Percentiles rank a stretch among this genome's conserved stretches.
Evolutionary conservation across 2,797 vertebrate genomes (phyloP).

Genomic region (Etheostoma perlongum): DNA sequence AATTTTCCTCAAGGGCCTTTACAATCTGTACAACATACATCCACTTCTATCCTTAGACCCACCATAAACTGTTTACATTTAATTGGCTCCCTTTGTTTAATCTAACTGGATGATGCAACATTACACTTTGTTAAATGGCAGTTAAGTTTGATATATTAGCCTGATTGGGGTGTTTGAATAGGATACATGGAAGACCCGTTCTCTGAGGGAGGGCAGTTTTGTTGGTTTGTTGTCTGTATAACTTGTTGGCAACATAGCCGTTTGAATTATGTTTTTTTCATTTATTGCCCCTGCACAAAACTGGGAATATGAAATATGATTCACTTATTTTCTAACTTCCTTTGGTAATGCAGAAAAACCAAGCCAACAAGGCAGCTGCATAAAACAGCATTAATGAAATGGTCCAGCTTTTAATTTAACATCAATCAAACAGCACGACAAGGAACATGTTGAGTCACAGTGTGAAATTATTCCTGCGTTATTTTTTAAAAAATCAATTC

Average conservation of each 20-base stretch:
- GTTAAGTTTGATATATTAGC: constrained; percentile 25
- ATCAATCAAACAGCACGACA: constrained; percentile 40
- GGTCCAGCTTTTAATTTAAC: constrained; percentile 18
- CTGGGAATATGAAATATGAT: constrained; percentile 2
- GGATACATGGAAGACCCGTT: not conserved
- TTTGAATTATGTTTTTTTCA: constrained; percentile 1
- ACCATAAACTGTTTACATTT: constrained; percentile 18
- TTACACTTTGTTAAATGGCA: constrained; percentile 35
- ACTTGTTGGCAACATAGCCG: not conserved
- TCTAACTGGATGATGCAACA: constrained; percentile 29
- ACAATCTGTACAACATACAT: not conserved
- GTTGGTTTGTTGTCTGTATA: not conserved
- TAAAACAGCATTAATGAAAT: constrained; percentile 3
- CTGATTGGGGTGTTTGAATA: not conserved
- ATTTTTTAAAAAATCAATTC: constrained; percentile 33
- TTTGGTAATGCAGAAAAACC: constrained; percentile 2
- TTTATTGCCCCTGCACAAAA: not conserved
- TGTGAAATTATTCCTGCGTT: constrained; percentile 9
- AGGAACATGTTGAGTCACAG: constrained; percentile 14
- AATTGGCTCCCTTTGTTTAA: constrained; percentile 39
- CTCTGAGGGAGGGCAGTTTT: not conserved
- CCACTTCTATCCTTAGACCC: not conserved
- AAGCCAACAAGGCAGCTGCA: not conserved
- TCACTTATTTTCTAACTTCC: not conserved
- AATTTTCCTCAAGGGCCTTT: not conserved